Evolutionary conservation across 2,888 invertebrate genomes (phyloP), one percentile per base, ranked within the genome.

Genomic region (Leptopilina myrica): DNA sequence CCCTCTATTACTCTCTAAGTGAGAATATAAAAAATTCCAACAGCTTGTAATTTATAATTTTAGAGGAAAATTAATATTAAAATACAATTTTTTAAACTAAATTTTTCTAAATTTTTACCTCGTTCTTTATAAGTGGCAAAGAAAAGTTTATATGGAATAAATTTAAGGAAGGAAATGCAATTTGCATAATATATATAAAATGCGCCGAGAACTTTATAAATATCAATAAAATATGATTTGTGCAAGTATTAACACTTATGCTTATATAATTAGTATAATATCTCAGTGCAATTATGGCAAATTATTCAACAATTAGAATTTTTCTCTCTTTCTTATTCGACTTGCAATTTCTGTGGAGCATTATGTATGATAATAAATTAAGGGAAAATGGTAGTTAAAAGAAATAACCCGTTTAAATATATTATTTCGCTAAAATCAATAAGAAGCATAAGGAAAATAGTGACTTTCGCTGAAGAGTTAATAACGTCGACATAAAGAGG

Each of bases 381-480:
- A 46, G 43, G 46, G 9, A n/a, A 43, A 66, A 66, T 40, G 9
- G 15, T 15, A 66, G 8, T 66, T 15, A 66, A 59, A 59, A 8
- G 20, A 59, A 3, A 33, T 3, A 33, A 33, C 3, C n/a, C 5
- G 59, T 15, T 59, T 59, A 15, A 49, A 49, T 15, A 59, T 15
- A 59, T 59, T 59, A 15, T 59, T 59, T 59, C 59, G n/a, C n/a
- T 59, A 59, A 59, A 59, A 46, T 46, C 8, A 66, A 46, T 67
- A 46, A 46, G n/a, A 49, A 49, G 49, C 7, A 46, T 43, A 46
- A 33, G 66, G 66, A 67, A 67, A 15, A 67, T 46, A 67, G 66
- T 67, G 46, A 46, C 46, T 67, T 67, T 67, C 46, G 66, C 11
- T 46, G 66, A 67, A 46, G 46, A 67, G 66, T 67, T 67, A n/a